These are phyloP conservation scores for Rhynchonycteris naso DNA, from an alignment of 2,797 vertebrate genomes.

Conservation along the genomic window DNA sequence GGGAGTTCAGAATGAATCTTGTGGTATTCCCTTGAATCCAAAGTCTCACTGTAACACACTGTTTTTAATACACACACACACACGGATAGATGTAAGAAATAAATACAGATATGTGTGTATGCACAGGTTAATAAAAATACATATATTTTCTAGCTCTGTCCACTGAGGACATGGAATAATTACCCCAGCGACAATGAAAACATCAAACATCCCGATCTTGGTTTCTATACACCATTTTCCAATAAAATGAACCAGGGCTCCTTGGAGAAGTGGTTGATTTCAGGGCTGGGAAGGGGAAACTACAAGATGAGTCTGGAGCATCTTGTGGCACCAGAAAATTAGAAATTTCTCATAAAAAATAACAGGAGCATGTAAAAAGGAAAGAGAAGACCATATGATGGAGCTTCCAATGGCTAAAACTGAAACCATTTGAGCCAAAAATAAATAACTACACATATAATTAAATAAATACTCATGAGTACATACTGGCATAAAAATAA, in stretches of 20 bases:
- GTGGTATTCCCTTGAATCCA: neutral
- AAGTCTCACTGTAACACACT: neutral
- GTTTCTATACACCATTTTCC: neutral
- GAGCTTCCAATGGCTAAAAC: neutral
- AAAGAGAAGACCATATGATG: neutral
- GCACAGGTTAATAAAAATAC: neutral
- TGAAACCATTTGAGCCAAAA: constrained; percentile 14
- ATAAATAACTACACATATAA: constrained; percentile 10
- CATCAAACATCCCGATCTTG: neutral
- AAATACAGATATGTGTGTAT: neutral
- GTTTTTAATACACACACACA: neutral
- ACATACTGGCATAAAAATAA: neutral
- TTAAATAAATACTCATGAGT: constrained; percentile 3
- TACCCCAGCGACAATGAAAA: neutral
- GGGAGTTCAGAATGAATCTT: neutral
- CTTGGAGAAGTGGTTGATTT: neutral
- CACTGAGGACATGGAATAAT: neutral
- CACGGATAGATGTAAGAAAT: neutral
- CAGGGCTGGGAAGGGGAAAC: neutral
- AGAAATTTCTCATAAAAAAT: neutral
- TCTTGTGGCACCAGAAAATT: constrained; percentile 29
- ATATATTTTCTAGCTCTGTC: neutral
- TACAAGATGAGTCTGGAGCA: neutral
- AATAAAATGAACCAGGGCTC: neutral
- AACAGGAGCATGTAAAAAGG: neutral